Conservation (phyloP, 2,888 invertebrate genomes). For the Trachelus iudaicus region DNA sequence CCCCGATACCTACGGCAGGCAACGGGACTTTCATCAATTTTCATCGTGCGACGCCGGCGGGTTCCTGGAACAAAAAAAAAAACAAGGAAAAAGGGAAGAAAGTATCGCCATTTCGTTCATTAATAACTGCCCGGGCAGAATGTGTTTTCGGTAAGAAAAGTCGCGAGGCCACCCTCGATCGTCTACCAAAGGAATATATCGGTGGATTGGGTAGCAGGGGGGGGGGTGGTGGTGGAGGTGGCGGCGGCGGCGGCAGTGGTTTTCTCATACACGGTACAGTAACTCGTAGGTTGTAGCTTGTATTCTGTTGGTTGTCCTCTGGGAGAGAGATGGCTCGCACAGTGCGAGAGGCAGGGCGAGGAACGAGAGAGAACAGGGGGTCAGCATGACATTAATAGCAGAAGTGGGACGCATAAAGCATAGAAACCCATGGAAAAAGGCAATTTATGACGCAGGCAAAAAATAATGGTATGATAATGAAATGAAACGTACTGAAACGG, state of each 20-base stretch:
- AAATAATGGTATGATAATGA: conserved; percentile 63
- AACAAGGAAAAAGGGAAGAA: background rate
- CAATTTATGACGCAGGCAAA: conserved; percentile 56
- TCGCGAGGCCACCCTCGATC: conserved; percentile 38
- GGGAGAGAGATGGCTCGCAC: no score
- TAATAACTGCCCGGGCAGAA: conserved; percentile 52
- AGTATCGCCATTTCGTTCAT: conserved; percentile 40
- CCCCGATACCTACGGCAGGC: background rate
- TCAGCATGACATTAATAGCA: conserved; percentile 57
- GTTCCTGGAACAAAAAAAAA: background rate
- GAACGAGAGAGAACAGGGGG: background rate
- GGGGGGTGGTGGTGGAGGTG: no score
- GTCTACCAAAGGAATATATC: conserved; percentile 9
- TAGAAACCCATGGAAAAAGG: conserved; percentile 54
- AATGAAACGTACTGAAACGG: conserved; percentile 41
- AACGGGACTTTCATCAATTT: background rate
- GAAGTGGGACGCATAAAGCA: conserved; percentile 62
- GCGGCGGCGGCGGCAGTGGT: no score
- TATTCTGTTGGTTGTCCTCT: no score
- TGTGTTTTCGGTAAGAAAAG: conserved; percentile 55
- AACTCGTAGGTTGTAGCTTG: no score
- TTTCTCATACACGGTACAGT: no score
- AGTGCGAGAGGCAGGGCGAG: no score
- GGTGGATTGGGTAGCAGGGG: conserved; percentile 10
- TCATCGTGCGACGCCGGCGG: background rate